These are phyloP conservation scores for Trichogramma pretiosum DNA, from an alignment of 1,140 invertebrate genomes.

Conservation along the genomic window DNA sequence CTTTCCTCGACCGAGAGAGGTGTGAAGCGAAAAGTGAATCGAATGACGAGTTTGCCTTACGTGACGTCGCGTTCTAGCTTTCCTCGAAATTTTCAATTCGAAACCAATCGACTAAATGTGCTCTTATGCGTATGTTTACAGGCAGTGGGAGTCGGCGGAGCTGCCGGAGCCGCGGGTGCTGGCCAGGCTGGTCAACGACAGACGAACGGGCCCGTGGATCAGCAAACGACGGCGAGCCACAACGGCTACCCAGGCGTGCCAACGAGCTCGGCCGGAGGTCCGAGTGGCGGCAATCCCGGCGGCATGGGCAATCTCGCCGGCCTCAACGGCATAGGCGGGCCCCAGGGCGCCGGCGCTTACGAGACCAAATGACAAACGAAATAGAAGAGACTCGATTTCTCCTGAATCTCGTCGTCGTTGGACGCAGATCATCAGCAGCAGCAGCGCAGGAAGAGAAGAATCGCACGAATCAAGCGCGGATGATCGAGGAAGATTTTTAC, in stretches of 20 bases:
- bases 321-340: constrained; percentile 29
- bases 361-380: constrained; percentile 44
- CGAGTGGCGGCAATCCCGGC: constrained; percentile 33
- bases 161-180: too few species aligned
- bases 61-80: neutral
- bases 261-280: too few species aligned
- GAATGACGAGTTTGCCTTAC: constrained; percentile 13
- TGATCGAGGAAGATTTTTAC: too few species aligned
- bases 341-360: constrained; percentile 33
- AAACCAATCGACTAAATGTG: neutral
- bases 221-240: constrained; percentile 26
- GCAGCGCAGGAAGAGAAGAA: too few species aligned
- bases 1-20: too few species aligned
- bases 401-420: constrained; percentile 6
- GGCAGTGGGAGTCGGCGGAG: constrained; percentile 27
- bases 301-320: constrained; percentile 5
- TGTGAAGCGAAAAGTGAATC: constrained; percentile 18
- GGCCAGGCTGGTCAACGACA: too few species aligned
- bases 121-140: constrained; percentile 21
- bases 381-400: constrained; percentile 25
- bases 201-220: constrained; percentile 28
- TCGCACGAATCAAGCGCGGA: too few species aligned
- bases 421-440: too few species aligned
- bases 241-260: constrained; percentile 40
- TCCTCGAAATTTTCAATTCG: neutral